Percentiles rank a stretch among this genome's conserved stretches.
Evolutionary conservation across 2,113 vertebrate genomes (phyloP).

Genomic region (Ptilonorhynchus violaceus): DNA sequence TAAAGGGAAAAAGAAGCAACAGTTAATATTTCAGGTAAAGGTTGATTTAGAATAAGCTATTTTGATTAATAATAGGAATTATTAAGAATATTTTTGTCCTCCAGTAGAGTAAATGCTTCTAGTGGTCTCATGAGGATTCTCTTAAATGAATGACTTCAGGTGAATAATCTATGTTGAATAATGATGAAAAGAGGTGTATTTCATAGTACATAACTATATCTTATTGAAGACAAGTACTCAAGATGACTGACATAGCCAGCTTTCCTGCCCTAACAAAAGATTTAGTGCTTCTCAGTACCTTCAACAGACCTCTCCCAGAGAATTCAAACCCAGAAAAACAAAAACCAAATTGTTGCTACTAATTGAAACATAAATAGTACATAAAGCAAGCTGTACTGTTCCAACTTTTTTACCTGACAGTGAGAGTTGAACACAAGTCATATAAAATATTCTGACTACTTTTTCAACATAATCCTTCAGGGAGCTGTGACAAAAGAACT

Average conservation of each 20-base stretch:
- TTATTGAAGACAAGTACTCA: not conserved
- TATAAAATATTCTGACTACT: not conserved
- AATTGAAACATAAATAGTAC: not conserved
- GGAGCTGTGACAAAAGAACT: not conserved
- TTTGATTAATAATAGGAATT: not conserved
- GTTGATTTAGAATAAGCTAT: not conserved
- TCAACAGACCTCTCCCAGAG: not conserved
- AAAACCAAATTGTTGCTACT: not conserved
- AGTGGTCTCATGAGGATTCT: not conserved
- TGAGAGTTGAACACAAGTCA: not conserved
- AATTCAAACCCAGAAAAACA: not conserved
- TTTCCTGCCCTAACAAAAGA: not conserved
- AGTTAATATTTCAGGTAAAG: not conserved
- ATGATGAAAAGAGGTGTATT: not conserved
- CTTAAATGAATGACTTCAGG: not conserved
- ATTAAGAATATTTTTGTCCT: not conserved
- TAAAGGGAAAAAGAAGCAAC: not conserved
- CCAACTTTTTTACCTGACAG: not conserved
- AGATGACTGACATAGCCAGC: not conserved
- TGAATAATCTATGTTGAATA: not conserved
- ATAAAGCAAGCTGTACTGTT: not conserved
- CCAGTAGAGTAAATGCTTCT: not conserved
- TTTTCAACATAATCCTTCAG: not conserved
- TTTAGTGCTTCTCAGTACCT: not conserved
- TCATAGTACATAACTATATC: not conserved